Base-by-base conservation (phyloP, 2,797 vertebrate species). In the Platalea minor region DNA sequence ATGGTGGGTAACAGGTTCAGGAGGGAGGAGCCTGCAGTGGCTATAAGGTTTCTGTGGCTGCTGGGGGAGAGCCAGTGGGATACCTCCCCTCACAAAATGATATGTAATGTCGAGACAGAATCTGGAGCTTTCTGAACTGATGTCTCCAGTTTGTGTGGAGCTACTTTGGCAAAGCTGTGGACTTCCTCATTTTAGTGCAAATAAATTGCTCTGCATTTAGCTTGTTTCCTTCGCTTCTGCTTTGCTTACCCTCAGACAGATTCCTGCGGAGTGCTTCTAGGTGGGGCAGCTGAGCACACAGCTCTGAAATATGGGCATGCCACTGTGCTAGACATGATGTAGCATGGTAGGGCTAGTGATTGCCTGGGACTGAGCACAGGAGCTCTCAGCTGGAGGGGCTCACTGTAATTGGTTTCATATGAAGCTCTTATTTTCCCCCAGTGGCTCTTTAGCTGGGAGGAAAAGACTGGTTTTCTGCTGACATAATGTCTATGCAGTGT, bases 21-120 rank as follows among this genome's bases (percentile, higher is more conserved):
- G 29, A 77, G 53, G 39, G 31, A 41, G n/a, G 26, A n/a, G 17
- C 46, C 39, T 73, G 53, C 37, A 48, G 26, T 48, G n/a, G 25
- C 29, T 56, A 0, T 53, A 25, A 65, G 29, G 35, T 41, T 72
- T 77, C 31, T 46, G 25, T 59, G 51, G 59, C 57, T 53, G n/a
- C 21, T 14, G 29, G 20, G 37, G 17, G 18, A 35, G 25, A 28
- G 46, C 29, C 20, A 18, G 23, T 24, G 39, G 24, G 51, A 13
- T 46, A 26, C 33, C n/a, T 70, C 21, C 28, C 8, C 11, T 60
- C 41, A 21, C 10, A 35, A 48, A 56, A 29, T 7, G 7, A 5
- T 17, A 11, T 0, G 5, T 2, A 1, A 43, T 56, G 59, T 7
- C 1, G 2, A 67, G 53, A 37, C n/a, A 48, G 46, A 56, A 48